Conservation (phyloP, 2,113 vertebrate species). For the Corythornis cristatus region DNA sequence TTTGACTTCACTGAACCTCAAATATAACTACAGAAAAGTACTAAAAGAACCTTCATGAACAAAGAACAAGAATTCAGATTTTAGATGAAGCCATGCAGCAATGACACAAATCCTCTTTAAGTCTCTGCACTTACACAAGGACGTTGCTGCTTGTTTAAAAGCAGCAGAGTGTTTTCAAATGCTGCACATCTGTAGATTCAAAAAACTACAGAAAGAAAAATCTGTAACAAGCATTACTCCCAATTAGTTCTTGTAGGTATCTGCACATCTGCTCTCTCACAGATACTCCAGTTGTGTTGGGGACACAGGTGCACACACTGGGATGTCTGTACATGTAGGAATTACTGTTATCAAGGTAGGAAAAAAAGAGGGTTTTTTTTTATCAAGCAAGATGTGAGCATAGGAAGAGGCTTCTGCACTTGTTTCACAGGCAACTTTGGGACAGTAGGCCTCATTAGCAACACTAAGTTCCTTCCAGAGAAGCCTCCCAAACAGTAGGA, state of each 20-base stretch:
- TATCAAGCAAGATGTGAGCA: background rate
- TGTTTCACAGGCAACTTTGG: background rate
- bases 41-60: background rate
- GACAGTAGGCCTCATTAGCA: background rate
- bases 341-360: background rate
- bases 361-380: background rate
- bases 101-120: background rate
- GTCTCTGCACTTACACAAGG: background rate
- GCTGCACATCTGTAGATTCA: background rate
- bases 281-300: background rate
- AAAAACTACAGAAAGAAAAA: background rate
- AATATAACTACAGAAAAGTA: background rate
- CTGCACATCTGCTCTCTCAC: background rate
- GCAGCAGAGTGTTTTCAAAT: background rate
- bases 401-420: background rate
- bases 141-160: background rate
- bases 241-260: background rate
- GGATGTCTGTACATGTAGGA: background rate
- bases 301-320: background rate
- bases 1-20: background rate
- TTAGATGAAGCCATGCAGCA: background rate
- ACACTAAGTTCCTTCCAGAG: background rate
- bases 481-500: background rate
- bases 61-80: background rate
- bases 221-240: background rate